Evolutionary conservation across 2,888 invertebrate species (phyloP).

Genomic region (Aricia artaxerxes): DNA sequence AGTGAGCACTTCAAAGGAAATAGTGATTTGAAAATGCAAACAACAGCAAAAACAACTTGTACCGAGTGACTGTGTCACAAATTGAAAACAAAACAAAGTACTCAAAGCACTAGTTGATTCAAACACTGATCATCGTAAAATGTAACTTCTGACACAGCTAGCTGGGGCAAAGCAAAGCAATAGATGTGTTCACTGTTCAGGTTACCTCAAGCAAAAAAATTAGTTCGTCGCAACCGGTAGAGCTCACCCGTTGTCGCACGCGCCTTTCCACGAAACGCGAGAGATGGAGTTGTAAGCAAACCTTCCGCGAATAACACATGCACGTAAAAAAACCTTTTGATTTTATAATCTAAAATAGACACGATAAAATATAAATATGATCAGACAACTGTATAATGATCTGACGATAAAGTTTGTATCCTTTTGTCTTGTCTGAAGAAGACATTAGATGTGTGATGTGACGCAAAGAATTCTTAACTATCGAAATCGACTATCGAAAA

Average conservation of each 20-base stretch:
- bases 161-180: background rate
- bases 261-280: constrained; percentile 26
- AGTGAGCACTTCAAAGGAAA: background rate
- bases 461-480: background rate
- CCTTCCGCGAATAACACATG: constrained; percentile 29
- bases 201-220: constrained; percentile 29
- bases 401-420: background rate
- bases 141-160: background rate
- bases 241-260: constrained; percentile 25
- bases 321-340: constrained; percentile 30
- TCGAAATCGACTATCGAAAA: background rate
- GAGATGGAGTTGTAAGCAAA: constrained; percentile 32
- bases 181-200: constrained; percentile 26
- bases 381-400: constrained; percentile 18
- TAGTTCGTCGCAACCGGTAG: constrained; percentile 29
- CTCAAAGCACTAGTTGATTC: background rate
- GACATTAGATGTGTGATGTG: background rate
- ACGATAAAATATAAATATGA: constrained; percentile 23
- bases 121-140: background rate
- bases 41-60: background rate
- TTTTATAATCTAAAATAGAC: constrained; percentile 24
- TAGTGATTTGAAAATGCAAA: background rate
- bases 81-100: background rate
- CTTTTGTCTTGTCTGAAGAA: background rate
- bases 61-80: background rate